Conservation (phyloP, 2,888 invertebrate species). For the Xiphydria camelus region DNA sequence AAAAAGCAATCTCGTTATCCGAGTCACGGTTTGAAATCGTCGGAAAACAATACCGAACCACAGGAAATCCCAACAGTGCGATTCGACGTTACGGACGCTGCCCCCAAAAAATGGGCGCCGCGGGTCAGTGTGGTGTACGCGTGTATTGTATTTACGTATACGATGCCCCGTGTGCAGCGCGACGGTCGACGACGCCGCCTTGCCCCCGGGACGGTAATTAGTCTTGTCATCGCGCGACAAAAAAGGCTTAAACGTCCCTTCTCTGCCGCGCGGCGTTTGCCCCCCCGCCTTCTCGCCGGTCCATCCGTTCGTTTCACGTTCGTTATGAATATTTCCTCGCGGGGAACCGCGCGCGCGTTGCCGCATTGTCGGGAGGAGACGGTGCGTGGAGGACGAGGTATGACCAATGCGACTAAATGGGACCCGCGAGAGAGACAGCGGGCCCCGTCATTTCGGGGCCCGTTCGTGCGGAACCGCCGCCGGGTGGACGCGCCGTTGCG, state of each 20-base stretch:
- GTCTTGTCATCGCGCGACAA: slow-evolving; percentile 29
- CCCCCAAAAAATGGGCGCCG: too few species aligned
- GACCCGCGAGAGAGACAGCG: slow-evolving; percentile 20
- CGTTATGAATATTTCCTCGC: background rate
- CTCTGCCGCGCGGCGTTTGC: slow-evolving; percentile 13
- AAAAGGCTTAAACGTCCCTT: slow-evolving; percentile 17
- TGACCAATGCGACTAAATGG: slow-evolving; percentile 34
- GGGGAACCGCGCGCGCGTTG: slow-evolving; percentile 16
- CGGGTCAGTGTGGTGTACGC: too few species aligned
- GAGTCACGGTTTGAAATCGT: too few species aligned
- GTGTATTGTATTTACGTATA: too few species aligned
- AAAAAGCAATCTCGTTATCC: too few species aligned
- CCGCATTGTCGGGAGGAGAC: slow-evolving; percentile 22
- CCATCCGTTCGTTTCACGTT: too few species aligned
- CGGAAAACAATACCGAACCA: too few species aligned
- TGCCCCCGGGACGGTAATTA: slow-evolving; percentile 19
- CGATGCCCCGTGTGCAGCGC: too few species aligned
- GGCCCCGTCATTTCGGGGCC: slow-evolving; percentile 26
- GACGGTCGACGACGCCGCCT: too few species aligned
- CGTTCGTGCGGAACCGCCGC: slow-evolving; percentile 29
- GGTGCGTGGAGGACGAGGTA: slow-evolving; percentile 27
- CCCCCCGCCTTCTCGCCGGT: slow-evolving; percentile 8
- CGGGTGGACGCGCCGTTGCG: slow-evolving; percentile 29
- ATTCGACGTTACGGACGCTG: too few species aligned
- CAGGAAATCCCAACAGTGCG: too few species aligned